Evolutionary conservation across 2,113 vertebrate genomes (phyloP), one percentile per base, ranked within the genome.

Genomic region (Illadopsis cleaveri): DNA sequence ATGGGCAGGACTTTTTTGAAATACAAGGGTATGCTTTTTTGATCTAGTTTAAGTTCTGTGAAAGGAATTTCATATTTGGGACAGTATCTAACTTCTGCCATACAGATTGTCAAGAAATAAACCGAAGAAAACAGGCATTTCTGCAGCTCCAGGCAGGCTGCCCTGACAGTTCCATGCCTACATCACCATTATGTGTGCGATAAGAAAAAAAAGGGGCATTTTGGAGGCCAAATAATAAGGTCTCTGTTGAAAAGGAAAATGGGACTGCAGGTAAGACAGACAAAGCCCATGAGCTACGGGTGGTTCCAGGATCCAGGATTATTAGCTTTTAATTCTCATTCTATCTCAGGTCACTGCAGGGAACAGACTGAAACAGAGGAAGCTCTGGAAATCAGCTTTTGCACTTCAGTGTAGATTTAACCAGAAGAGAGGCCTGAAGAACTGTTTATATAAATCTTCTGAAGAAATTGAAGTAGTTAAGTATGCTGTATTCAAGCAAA

Each of bases 391-490:
- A 87, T 40, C 31, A 72, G 53, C 40, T 95, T 90, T 89, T 85
- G 68, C n/a, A 76, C 19, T 73, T 83, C 70, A 65, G 15, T 40
- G 47, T 85, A 89, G 66, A 79, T 82, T 87, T 84, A 89, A 48
- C 70, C 53, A 93, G 73, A 80, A 80, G 12, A 79, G 38, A 72
- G n/a, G 58, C 58, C 66, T 62, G 30, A 69, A 90, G 50, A 90
- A 47, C 54, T 87, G 79, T 82, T 96, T 90, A 65, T 62, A 82
- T 87, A 82, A 72, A 95, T 73, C 75, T 91, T 79, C 16, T 80
- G 71, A 90, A 79, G 82, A 96, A 94, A 93, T 58, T 79, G 38
- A 91, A 93, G 73, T 40, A 65, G 54, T 95, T 95, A 82, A 95
- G 48, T 54, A 80, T 57, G 75, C 37, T 87, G 58, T 53, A 65